phyloP scores from a whole-genome alignment of 2,113 vertebrate species.

The Heterotis niloticus region DNA sequence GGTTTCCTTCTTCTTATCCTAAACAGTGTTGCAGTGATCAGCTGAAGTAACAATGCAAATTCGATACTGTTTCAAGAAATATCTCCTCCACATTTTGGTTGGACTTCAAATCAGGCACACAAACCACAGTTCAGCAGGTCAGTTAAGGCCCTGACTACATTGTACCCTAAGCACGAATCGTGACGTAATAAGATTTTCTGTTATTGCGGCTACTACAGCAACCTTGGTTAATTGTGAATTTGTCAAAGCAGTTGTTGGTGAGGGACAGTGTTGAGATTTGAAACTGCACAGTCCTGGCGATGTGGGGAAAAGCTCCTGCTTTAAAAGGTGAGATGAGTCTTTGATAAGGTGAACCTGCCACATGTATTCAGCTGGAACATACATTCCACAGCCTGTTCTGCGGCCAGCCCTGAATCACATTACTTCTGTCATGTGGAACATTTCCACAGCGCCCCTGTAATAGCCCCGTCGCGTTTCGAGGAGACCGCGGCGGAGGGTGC shows the following conservation, averaged over 20 bases:
- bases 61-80: background rate
- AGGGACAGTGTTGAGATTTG: background rate
- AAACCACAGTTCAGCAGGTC: background rate
- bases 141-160: background rate
- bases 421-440: slow-evolving; percentile 21
- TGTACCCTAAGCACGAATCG: background rate
- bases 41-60: background rate
- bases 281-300: too few relatives aligned
- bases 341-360: slow-evolving; percentile 5
- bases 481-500: background rate
- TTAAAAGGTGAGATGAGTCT: background rate
- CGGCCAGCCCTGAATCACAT: slow-evolving; percentile 13
- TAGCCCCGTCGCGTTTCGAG: background rate
- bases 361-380: background rate
- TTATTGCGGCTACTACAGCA: slow-evolving; percentile 2
- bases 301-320: background rate
- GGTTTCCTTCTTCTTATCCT: too few relatives aligned
- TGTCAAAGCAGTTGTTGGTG: background rate
- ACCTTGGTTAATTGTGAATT: background rate
- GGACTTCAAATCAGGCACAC: background rate
- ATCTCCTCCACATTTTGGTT: background rate
- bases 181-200: slow-evolving; percentile 6
- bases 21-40: too few relatives aligned
- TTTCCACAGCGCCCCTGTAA: slow-evolving; percentile 1
- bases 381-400: background rate